phyloP scores from a whole-genome alignment of 1,140 invertebrate species.

The Ephestia elutella region DNA sequence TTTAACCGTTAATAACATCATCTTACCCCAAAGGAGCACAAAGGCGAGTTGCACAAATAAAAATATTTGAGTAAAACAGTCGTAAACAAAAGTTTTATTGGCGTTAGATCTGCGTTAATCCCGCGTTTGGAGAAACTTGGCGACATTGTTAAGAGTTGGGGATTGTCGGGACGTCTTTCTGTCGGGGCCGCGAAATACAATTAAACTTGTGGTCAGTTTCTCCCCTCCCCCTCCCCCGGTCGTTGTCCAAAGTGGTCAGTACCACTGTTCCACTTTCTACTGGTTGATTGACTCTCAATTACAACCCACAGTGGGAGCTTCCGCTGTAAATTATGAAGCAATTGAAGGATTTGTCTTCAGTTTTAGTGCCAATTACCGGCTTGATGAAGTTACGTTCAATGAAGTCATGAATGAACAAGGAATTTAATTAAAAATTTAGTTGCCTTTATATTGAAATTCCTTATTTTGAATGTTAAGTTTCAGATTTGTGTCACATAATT shows the following conservation, averaged over 20 bases:
- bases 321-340: neutral
- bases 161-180: constrained; percentile 14
- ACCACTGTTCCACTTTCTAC: neutral
- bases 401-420: too few relatives aligned
- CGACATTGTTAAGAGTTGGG: constrained; percentile 12
- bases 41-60: constrained; percentile 1
- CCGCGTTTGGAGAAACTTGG: neutral
- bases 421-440: too few relatives aligned
- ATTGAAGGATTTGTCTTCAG: neutral
- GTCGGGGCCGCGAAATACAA: constrained; percentile 16
- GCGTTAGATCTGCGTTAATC: constrained; percentile 4
- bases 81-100: constrained; percentile 11
- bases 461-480: too few relatives aligned
- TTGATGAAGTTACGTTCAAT: too few relatives aligned
- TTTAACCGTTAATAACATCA: neutral
- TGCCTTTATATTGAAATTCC: too few relatives aligned
- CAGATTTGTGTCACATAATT: too few relatives aligned
- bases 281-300: constrained; percentile 6
- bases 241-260: neutral
- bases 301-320: neutral
- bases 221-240: neutral
- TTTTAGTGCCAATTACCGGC: too few relatives aligned
- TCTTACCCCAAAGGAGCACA: neutral
- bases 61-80: neutral
- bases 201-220: constrained; percentile 21